These are phyloP conservation scores for Biston betularia DNA, from an alignment of 2,888 invertebrate genomes.

Conservation along the genomic window DNA sequence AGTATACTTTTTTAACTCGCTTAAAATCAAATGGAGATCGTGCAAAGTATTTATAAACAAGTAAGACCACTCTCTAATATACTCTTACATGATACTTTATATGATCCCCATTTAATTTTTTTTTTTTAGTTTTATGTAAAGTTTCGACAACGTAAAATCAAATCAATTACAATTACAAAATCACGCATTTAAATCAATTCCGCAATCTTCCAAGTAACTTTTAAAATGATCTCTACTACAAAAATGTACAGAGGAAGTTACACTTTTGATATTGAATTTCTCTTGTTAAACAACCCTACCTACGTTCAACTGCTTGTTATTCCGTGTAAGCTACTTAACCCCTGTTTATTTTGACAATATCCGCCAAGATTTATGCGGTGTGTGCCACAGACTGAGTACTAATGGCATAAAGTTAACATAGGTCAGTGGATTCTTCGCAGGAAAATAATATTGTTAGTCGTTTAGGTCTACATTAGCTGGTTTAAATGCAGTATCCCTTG, in stretches of 20 bases:
- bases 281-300: conserved; percentile 19
- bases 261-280: conserved; percentile 16
- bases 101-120: too few relatives aligned
- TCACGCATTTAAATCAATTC: not conserved
- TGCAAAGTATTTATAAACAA: too few relatives aligned
- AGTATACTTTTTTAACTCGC: too few relatives aligned
- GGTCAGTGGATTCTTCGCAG: not conserved
- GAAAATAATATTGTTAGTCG: not conserved
- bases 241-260: conserved; percentile 1
- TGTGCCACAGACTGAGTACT: conserved; percentile 10
- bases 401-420: not conserved
- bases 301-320: conserved; percentile 34
- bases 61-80: too few relatives aligned
- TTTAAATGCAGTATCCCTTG: too few relatives aligned
- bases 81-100: too few relatives aligned
- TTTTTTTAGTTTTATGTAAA: too few relatives aligned
- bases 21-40: too few relatives aligned
- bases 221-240: not conserved
- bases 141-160: too few relatives aligned
- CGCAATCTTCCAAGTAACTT: not conserved
- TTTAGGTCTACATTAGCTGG: too few relatives aligned
- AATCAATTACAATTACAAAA: not conserved
- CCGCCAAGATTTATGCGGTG: conserved; percentile 26
- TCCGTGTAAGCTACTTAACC: conserved; percentile 26
- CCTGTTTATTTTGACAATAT: conserved; percentile 40